Evolutionary conservation across 2,888 invertebrate species (phyloP).

Genomic region (Drosophila rubida): DNA sequence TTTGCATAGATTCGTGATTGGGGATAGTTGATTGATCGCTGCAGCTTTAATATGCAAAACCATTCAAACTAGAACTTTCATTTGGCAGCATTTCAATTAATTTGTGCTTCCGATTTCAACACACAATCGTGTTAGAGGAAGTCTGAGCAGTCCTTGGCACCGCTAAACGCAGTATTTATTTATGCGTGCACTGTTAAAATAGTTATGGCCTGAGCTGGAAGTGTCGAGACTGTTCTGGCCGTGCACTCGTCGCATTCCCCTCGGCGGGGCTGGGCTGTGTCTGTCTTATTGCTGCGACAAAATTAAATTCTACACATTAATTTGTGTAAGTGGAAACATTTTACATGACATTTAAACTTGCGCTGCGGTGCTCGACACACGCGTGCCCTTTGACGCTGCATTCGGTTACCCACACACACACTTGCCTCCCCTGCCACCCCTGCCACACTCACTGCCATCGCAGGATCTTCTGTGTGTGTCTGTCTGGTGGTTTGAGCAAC

Average conservation of each 20-base stretch:
- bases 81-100: too few relatives aligned
- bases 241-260: neutral
- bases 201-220: slow-evolving; percentile 29
- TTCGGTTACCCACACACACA: slow-evolving; percentile 12
- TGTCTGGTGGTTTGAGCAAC: slow-evolving; percentile 51
- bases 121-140: too few relatives aligned
- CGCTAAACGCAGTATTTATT: slow-evolving; percentile 22
- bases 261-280: slow-evolving; percentile 17
- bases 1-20: too few relatives aligned
- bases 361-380: slow-evolving; percentile 55
- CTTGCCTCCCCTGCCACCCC: neutral
- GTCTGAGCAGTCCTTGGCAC: neutral
- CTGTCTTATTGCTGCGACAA: slow-evolving; percentile 58
- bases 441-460: neutral
- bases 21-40: too few relatives aligned
- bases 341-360: slow-evolving; percentile 81
- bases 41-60: too few relatives aligned
- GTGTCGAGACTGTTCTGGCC: neutral
- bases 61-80: too few relatives aligned
- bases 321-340: slow-evolving; percentile 81
- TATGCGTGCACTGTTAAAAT: slow-evolving; percentile 31
- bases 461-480: slow-evolving; percentile 25
- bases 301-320: slow-evolving; percentile 79
- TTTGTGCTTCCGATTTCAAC: too few relatives aligned
- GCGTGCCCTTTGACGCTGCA: slow-evolving; percentile 60